Percentiles rank a stretch among this genome's conserved stretches.
phyloP scores from a whole-genome alignment of 2,113 vertebrate species.

The Neogobius melanostomus region DNA sequence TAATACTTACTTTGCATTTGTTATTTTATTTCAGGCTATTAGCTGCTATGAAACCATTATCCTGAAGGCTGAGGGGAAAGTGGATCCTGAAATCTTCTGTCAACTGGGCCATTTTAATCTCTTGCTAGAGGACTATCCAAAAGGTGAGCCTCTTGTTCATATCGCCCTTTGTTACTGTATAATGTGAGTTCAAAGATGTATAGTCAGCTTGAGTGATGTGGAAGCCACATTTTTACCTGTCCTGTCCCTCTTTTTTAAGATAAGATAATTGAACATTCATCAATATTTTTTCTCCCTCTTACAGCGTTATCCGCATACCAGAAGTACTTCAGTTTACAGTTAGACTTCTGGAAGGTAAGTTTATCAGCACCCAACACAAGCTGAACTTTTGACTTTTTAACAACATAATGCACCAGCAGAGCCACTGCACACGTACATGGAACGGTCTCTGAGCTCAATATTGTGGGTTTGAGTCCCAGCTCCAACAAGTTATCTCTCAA shows the following conservation, averaged over 20 bases:
- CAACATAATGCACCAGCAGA: no score
- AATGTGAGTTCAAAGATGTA: neutral
- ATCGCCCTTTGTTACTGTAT: neutral
- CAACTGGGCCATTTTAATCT: constrained; percentile 99
- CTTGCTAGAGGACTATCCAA: constrained; percentile 98
- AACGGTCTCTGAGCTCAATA: no score
- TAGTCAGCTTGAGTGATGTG: neutral
- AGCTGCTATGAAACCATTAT: constrained; percentile 95
- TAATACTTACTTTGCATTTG: neutral
- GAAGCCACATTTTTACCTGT: neutral
- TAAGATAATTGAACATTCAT: neutral
- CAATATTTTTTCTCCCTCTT: neutral
- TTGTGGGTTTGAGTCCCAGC: no score
- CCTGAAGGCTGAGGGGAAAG: constrained; percentile 98
- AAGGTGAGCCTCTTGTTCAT: constrained; percentile 80
- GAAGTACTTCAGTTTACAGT: constrained; percentile 99
- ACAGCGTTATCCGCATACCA: constrained; percentile 99
- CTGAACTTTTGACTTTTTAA: neutral
- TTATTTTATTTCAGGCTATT: constrained; percentile 81
- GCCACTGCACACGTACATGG: no score
- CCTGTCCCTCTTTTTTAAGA: neutral
- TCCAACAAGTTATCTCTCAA: no score
- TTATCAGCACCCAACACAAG: neutral
- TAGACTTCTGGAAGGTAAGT: constrained; percentile 99
- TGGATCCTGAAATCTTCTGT: constrained; percentile 98